phyloP scores from a whole-genome alignment of 2,797 vertebrate genomes.

The Sphaeramia orbicularis region DNA sequence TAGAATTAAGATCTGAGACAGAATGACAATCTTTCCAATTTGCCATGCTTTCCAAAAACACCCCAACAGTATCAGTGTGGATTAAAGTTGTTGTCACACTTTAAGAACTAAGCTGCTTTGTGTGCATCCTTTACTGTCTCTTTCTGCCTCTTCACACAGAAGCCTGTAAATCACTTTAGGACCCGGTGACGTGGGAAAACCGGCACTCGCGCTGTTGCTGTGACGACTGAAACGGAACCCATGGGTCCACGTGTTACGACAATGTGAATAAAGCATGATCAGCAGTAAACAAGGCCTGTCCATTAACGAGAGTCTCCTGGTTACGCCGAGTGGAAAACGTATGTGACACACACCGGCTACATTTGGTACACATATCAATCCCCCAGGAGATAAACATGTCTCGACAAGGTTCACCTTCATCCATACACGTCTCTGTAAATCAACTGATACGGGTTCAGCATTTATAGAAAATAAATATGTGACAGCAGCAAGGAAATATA shows the following conservation, averaged over 20 bases:
- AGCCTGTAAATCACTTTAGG: conserved; percentile 48
- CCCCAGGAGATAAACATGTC: conserved; percentile 62
- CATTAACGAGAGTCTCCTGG: conserved; percentile 44
- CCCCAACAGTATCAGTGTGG: no score
- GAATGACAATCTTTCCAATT: no score
- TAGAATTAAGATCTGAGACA: no score
- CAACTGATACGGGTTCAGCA: conserved; percentile 6
- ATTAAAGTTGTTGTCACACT: background rate
- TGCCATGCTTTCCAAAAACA: no score
- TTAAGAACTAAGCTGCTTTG: background rate
- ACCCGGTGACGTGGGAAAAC: conserved; percentile 26
- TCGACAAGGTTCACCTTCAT: conserved; percentile 62
- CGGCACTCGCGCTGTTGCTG: conserved; percentile 56
- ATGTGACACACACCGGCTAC: conserved; percentile 18
- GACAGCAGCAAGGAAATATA: background rate
- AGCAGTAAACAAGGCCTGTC: conserved; percentile 55
- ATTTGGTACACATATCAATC: conserved; percentile 26
- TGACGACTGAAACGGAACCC: conserved; percentile 71
- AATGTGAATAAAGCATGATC: conserved; percentile 55
- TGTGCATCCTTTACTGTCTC: background rate
- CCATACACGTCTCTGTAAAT: conserved; percentile 24
- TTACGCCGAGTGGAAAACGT: conserved; percentile 32
- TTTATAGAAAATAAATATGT: background rate
- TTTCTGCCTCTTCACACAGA: conserved; percentile 7
- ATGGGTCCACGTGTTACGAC: conserved; percentile 41